A percentile compares a stretch with the other conserved stretches of the same genome.
Evolutionary conservation across 2,888 invertebrate species (phyloP).

Genomic region (Drosophila sordidapex): DNA sequence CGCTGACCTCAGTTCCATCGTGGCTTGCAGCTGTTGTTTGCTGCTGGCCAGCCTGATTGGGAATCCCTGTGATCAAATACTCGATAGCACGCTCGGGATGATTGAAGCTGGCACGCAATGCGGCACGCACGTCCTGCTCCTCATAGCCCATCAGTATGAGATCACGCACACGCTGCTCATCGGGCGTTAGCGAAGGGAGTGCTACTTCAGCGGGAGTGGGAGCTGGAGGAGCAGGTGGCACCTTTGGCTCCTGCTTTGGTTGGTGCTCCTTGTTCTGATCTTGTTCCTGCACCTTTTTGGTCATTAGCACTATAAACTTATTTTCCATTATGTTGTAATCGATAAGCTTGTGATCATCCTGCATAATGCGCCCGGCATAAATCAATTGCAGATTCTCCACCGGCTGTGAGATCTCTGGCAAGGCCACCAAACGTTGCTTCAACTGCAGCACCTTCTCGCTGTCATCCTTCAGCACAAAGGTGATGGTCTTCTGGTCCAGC

Average conservation of each 20-base stretch:
- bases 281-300: slow-evolving; percentile 81
- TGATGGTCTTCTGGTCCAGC: slow-evolving; percentile 95
- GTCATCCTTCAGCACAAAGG: slow-evolving; percentile 92
- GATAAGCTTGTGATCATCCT: slow-evolving; percentile 92
- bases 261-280: background rate
- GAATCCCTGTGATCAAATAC: slow-evolving; percentile 96
- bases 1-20: background rate
- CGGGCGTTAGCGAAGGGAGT: slow-evolving; percentile 44
- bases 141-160: slow-evolving; percentile 93
- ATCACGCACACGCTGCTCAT: slow-evolving; percentile 66
- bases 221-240: background rate
- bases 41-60: slow-evolving; percentile 72
- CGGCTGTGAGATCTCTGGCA: slow-evolving; percentile 85
- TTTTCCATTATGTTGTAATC: slow-evolving; percentile 97
- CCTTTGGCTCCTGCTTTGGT: background rate
- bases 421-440: slow-evolving; percentile 87
- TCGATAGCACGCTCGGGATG: slow-evolving; percentile 99
- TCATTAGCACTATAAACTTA: slow-evolving; percentile 98
- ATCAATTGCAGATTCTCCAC: slow-evolving; percentile 95
- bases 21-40: slow-evolving; percentile 1
- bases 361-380: slow-evolving; percentile 96
- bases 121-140: slow-evolving; percentile 91
- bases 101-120: slow-evolving; percentile 96
- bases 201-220: background rate
- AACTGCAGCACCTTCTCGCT: slow-evolving; percentile 93